phyloP scores from a whole-genome alignment of 2,888 invertebrate species.

The Heteromurus nitidus region DNA sequence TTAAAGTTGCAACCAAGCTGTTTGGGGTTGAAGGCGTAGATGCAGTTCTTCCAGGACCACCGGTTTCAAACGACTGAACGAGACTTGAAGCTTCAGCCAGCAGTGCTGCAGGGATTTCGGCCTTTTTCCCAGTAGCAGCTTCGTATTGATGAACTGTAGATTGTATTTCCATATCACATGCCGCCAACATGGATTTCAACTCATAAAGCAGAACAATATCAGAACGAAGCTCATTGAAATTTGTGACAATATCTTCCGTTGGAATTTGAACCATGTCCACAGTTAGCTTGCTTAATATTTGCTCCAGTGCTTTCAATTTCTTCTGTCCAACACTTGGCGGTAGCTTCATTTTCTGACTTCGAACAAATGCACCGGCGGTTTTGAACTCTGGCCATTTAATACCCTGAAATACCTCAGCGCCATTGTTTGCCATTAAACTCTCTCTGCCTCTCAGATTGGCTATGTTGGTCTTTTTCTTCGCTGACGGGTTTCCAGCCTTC shows the following conservation, averaged over 20 bases:
- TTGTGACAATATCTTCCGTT: constrained; percentile 93
- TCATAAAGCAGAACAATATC: constrained; percentile 95
- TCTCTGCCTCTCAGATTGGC: constrained; percentile 77
- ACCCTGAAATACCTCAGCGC: constrained; percentile 78
- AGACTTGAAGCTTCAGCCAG: constrained; percentile 56
- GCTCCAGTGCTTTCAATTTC: constrained; percentile 97
- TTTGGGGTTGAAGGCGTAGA: constrained; percentile 49
- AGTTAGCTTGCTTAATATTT: constrained; percentile 89
- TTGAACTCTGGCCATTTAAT: constrained; percentile 98
- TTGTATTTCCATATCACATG: constrained; percentile 96
- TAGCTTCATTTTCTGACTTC: constrained; percentile 95
- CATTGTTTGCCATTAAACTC: constrained; percentile 81
- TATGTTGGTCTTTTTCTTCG: too few relatives aligned
- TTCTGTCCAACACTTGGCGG: constrained; percentile 98
- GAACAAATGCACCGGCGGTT: constrained; percentile 90
- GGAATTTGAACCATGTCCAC: constrained; percentile 97
- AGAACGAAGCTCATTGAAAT: constrained; percentile 96
- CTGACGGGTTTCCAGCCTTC: constrained; percentile 70
- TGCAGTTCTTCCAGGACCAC: constrained; percentile 39
- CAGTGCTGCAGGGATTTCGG: constrained; percentile 83
- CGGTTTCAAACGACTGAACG: constrained; percentile 58
- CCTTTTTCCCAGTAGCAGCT: constrained; percentile 88
- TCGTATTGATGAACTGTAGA: constrained; percentile 95
- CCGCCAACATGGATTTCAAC: constrained; percentile 90
- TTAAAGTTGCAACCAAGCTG: constrained; percentile 45